Evolutionary conservation across 2,888 invertebrate genomes (phyloP).

Genomic region (Drosophila diplacantha): DNA sequence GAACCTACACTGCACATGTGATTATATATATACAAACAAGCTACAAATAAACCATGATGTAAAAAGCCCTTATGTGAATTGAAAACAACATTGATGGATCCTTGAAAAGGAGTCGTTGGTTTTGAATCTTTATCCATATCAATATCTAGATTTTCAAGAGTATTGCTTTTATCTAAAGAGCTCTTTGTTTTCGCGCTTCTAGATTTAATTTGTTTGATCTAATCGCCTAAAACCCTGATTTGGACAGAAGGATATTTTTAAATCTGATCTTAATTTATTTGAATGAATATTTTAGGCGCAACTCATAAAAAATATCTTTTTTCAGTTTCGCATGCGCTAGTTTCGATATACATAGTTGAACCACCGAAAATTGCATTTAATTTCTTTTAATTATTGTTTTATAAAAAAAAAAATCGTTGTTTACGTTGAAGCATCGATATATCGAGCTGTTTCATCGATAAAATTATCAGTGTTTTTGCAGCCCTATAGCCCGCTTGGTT

Average conservation of each 20-base stretch:
- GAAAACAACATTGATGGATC: background rate
- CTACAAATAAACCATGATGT: constrained; percentile 49
- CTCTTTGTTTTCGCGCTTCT: background rate
- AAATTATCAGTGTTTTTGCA: background rate
- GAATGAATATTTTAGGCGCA: background rate
- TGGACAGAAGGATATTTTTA: background rate
- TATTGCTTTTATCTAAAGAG: background rate
- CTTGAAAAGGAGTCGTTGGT: background rate
- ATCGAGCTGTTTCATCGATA: background rate
- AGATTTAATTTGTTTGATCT: background rate
- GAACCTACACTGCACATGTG: constrained; percentile 63
- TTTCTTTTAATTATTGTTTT: too few relatives aligned
- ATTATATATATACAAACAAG: constrained; percentile 60
- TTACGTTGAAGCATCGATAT: background rate
- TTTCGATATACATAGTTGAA: too few relatives aligned
- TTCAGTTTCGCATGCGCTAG: too few relatives aligned
- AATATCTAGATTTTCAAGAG: background rate
- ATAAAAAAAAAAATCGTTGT: too few relatives aligned
- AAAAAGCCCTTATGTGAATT: constrained; percentile 10
- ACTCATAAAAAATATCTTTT: too few relatives aligned
- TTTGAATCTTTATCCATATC: too few relatives aligned
- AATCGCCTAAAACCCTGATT: background rate
- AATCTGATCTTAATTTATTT: background rate
- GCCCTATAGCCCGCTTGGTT: background rate
- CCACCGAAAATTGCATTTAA: too few relatives aligned